Evolutionary conservation across 2,797 vertebrate species (phyloP).

Genomic region (Phalanger gymnotis): DNA sequence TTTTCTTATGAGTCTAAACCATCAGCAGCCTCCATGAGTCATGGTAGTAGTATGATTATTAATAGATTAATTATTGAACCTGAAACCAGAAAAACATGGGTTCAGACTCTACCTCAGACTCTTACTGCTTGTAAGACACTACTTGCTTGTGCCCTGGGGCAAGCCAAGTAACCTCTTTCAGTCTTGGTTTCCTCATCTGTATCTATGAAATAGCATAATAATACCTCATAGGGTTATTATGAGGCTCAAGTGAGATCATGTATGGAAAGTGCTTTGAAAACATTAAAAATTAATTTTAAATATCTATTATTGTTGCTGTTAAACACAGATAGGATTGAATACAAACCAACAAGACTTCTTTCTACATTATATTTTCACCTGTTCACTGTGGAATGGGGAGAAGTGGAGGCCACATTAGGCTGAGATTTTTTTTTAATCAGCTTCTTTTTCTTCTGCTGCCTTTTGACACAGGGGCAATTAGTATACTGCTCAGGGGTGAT

Average conservation of each 20-base stretch:
- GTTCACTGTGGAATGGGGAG: constrained; percentile 56
- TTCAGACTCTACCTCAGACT: not conserved
- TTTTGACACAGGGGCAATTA: constrained; percentile 76
- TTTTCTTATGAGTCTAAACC: constrained; percentile 69
- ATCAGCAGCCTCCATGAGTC: constrained; percentile 72
- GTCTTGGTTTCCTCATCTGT: not conserved
- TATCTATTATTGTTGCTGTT: not conserved
- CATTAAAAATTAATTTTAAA: not conserved
- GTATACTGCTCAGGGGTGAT: constrained; percentile 68
- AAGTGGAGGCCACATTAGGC: constrained; percentile 54
- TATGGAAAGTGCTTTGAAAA: not conserved
- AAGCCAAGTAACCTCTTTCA: not conserved
- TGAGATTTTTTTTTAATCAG: constrained; percentile 56
- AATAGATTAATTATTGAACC: not conserved
- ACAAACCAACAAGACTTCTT: constrained; percentile 72
- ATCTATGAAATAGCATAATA: not conserved
- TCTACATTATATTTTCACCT: constrained; percentile 66
- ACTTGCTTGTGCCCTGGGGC: no score
- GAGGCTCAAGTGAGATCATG: not conserved
- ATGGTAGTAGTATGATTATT: constrained; percentile 44
- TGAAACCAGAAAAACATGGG: not conserved
- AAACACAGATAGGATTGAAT: constrained; percentile 65
- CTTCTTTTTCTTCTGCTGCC: constrained; percentile 64
- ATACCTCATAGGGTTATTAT: not conserved
- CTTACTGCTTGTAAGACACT: no score